These are phyloP conservation scores for Pammene fasciana DNA, from an alignment of 2,888 invertebrate species.

Conservation along the genomic window DNA sequence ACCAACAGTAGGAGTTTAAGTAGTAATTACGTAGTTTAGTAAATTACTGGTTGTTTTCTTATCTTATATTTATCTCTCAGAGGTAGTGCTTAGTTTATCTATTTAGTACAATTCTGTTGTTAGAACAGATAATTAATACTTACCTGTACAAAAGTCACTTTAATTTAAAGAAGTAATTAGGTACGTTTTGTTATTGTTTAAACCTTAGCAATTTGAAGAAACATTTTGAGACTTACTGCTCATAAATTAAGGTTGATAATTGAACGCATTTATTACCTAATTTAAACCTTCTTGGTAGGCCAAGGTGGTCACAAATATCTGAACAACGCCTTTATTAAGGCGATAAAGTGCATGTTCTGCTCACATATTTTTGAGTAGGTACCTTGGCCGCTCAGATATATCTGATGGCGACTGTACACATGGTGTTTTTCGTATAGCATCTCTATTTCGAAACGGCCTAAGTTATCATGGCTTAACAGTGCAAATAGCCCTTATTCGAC, in stretches of 20 bases:
- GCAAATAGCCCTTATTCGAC: slow-evolving; percentile 1
- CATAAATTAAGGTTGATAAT: neutral
- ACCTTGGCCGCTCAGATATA: no score
- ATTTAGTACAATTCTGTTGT: slow-evolving; percentile 5
- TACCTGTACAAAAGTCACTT: neutral
- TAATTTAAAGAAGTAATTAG: neutral
- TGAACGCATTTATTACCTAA: no score
- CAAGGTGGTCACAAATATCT: no score
- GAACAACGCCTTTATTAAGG: no score
- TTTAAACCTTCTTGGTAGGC: no score
- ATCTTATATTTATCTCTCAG: neutral
- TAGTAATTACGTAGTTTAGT: neutral
- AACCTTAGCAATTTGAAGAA: neutral
- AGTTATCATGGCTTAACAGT: neutral
- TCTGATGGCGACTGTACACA: no score
- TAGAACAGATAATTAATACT: neutral
- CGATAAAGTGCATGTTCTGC: no score
- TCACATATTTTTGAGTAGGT: no score
- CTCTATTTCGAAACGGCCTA: neutral
- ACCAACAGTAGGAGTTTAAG: neutral
- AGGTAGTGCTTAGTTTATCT: neutral
- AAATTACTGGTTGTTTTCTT: neutral
- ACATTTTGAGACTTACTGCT: neutral
- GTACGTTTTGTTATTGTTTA: neutral
- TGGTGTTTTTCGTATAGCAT: neutral